A percentile compares a stretch with the other conserved stretches of the same genome.
Conservation (phyloP, 1,140 invertebrate species). For the Drosophila prosaltans region DNA sequence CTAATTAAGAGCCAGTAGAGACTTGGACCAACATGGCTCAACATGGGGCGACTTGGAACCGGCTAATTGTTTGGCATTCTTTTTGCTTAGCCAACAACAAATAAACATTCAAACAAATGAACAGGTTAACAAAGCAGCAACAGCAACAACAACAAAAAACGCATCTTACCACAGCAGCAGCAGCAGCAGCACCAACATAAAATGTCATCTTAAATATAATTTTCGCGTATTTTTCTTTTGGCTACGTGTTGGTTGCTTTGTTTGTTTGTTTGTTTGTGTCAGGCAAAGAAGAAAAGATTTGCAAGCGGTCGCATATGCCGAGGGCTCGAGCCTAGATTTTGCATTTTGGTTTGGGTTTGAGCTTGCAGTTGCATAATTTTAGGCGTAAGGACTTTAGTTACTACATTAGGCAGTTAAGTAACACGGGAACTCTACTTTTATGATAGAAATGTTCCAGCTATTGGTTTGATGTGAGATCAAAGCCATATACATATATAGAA, state of each 20-base stretch:
- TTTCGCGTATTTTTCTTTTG: slow-evolving; percentile 69
- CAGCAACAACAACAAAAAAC: slow-evolving; percentile 11
- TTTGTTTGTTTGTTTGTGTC: slow-evolving; percentile 24
- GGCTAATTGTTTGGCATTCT: slow-evolving; percentile 72
- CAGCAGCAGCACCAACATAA: slow-evolving; percentile 39
- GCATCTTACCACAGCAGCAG: slow-evolving; percentile 9
- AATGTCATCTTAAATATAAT: slow-evolving; percentile 82
- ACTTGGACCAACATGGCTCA: slow-evolving; percentile 13
- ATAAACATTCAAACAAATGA: slow-evolving; percentile 47
- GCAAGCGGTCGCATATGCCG: slow-evolving; percentile 65
- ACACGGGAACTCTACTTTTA: slow-evolving; percentile 3
- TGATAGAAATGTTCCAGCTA: no score
- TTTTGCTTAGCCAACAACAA: slow-evolving; percentile 62
- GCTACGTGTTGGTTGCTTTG: slow-evolving; percentile 51
- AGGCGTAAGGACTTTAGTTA: slow-evolving; percentile 44
- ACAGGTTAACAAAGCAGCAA: slow-evolving; percentile 52
- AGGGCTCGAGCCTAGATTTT: slow-evolving; percentile 7
- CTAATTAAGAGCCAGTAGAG: slow-evolving; percentile 60
- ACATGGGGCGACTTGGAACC: background rate
- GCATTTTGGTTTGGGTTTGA: background rate
- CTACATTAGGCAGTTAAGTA: background rate
- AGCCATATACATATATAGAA: no score
- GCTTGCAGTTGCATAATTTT: slow-evolving; percentile 66
- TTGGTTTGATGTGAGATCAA: no score
- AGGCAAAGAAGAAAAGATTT: slow-evolving; percentile 65